These are phyloP conservation scores for Glaucidium brasilianum DNA, from an alignment of 2,113 vertebrate species.

Conservation along the genomic window DNA sequence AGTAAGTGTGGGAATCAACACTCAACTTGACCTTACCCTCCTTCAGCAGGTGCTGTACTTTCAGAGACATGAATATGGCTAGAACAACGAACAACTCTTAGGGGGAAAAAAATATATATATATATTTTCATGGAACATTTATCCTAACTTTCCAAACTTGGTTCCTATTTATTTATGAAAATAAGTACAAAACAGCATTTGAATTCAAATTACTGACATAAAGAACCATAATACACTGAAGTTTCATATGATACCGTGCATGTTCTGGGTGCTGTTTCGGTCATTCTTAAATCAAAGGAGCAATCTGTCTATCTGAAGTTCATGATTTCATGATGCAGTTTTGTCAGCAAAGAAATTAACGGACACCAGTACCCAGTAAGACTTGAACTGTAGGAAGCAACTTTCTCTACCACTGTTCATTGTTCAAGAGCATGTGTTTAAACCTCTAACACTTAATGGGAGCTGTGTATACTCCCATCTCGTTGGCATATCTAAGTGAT, in stretches of 20 bases:
- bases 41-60: neutral
- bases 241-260: neutral
- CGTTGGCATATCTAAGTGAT: neutral
- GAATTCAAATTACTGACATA: neutral
- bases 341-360: neutral
- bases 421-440: slow-evolving; percentile 16
- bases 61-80: neutral
- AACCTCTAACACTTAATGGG: neutral
- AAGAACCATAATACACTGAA: neutral
- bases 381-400: neutral
- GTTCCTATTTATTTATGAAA: neutral
- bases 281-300: neutral
- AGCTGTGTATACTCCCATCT: neutral
- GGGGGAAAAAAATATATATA: neutral
- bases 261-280: neutral
- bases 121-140: neutral
- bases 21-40: neutral
- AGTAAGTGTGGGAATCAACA: neutral
- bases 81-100: neutral
- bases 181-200: neutral
- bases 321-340: neutral
- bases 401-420: neutral
- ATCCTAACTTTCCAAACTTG: neutral
- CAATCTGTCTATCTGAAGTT: neutral
- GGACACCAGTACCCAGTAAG: neutral